phyloP scores from a whole-genome alignment of 2,113 vertebrate genomes.

The Dascyllus trimaculatus region DNA sequence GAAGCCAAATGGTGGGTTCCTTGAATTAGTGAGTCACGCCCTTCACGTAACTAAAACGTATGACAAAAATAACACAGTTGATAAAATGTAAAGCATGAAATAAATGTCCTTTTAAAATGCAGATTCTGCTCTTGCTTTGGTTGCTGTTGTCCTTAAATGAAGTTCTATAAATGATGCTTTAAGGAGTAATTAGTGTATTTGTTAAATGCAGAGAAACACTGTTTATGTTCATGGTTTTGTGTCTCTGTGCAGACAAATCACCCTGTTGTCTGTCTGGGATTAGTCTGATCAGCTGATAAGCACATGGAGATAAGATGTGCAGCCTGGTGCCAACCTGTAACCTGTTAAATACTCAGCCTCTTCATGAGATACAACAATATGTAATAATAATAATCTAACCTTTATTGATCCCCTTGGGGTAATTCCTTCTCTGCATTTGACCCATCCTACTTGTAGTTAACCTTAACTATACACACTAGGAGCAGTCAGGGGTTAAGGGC shows the following conservation, averaged over 20 bases:
- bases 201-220: background rate
- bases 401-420: no score
- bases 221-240: background rate
- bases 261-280: slow-evolving; percentile 45
- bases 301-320: slow-evolving; percentile 50
- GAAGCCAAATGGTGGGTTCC: slow-evolving; percentile 24
- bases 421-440: no score
- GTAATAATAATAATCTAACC: no score
- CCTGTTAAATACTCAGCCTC: slow-evolving; percentile 11
- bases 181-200: background rate
- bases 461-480: no score
- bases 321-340: slow-evolving; percentile 1
- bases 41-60: background rate
- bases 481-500: no score
- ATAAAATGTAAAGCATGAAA: background rate
- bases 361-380: background rate
- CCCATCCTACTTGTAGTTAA: no score
- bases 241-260: slow-evolving; percentile 10
- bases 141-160: background rate
- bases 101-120: background rate
- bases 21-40: background rate
- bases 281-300: slow-evolving; percentile 67
- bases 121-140: background rate
- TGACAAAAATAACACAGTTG: background rate
- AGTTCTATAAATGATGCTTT: background rate